Conservation (phyloP, 2,113 vertebrate genomes). For the Scytalopus superciliaris region DNA sequence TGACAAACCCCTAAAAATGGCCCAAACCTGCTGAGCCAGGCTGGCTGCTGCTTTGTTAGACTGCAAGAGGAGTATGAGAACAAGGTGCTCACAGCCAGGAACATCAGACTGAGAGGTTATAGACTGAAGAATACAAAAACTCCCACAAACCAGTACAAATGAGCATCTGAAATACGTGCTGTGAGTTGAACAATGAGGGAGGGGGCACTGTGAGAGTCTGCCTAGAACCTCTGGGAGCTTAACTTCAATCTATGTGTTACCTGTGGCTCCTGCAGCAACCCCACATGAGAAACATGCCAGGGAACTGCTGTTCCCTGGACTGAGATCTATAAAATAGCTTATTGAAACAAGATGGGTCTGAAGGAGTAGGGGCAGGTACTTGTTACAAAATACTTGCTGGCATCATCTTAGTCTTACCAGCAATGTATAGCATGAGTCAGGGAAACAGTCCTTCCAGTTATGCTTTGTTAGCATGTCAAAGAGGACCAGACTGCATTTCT, state of each 20-base stretch:
- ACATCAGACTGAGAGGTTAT: neutral
- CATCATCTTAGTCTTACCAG: too few species aligned
- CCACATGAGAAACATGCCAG: neutral
- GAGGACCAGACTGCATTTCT: neutral
- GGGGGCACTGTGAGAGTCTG: neutral
- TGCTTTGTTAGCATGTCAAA: too few species aligned
- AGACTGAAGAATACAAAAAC: neutral
- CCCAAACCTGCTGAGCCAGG: neutral
- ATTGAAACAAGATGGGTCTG: too few species aligned
- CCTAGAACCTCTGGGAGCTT: neutral
- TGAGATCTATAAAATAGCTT: neutral
- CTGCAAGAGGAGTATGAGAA: neutral
- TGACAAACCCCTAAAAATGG: neutral
- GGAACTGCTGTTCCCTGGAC: neutral
- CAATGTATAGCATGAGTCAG: too few species aligned
- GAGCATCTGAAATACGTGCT: neutral
- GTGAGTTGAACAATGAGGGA: neutral
- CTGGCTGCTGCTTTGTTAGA: neutral
- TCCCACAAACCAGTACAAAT: neutral
- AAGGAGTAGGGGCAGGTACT: too few species aligned
- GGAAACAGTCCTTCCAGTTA: too few species aligned
- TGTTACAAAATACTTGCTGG: too few species aligned
- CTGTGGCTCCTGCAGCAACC: neutral
- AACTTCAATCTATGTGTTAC: neutral
- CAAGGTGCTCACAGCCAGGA: neutral